Conservation (phyloP, 1,140 invertebrate species). For the Pogonomyrmex californicus region DNA sequence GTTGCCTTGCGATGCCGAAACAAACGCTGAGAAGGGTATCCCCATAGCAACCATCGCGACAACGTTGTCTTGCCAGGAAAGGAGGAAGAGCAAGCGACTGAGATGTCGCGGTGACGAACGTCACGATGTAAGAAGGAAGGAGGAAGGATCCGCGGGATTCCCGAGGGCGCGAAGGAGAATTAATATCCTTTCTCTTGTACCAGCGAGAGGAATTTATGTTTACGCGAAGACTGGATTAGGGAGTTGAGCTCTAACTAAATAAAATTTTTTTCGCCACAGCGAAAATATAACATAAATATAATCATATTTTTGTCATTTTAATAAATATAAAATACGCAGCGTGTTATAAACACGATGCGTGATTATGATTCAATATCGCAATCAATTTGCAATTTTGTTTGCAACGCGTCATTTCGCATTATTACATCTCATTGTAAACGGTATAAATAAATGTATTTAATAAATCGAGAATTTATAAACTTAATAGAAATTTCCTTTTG, state of each 20-base stretch:
- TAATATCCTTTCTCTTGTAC: conserved; percentile 53
- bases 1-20: conserved; percentile 47
- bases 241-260: conserved; percentile 24
- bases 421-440: neutral
- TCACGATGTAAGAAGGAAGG: conserved; percentile 3
- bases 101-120: neutral
- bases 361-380: no score
- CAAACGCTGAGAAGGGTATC: conserved; percentile 52
- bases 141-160: conserved; percentile 33
- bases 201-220: conserved; percentile 42
- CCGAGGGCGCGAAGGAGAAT: conserved; percentile 5
- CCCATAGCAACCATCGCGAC: conserved; percentile 69
- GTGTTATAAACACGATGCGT: neutral
- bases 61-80: conserved; percentile 8
- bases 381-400: neutral
- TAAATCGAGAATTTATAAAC: conserved; percentile 8
- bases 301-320: neutral
- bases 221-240: conserved; percentile 17
- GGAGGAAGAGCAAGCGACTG: conserved; percentile 11
- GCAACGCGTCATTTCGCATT: no score
- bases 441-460: neutral
- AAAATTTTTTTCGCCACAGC: conserved; percentile 10
- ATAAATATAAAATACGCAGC: no score
- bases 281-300: neutral
- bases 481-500: neutral